phyloP scores from a whole-genome alignment of 2,888 invertebrate genomes.

The Megastigmus dorsalis region DNA sequence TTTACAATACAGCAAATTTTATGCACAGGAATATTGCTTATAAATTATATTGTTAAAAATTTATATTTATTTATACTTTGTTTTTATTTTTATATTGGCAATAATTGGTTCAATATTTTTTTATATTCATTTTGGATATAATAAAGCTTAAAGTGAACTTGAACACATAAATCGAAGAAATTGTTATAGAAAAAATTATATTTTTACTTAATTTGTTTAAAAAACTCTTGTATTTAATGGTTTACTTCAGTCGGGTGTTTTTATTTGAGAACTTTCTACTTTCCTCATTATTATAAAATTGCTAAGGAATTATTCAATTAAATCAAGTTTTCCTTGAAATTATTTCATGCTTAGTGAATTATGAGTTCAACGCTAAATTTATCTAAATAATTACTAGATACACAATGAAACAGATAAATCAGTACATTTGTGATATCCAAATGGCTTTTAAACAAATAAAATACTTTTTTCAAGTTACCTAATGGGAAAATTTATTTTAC shows the following conservation, averaged over 20 bases:
- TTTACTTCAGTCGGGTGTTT: too few species aligned
- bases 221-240: too few species aligned
- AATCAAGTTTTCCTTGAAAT: constrained; percentile 2
- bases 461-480: background rate
- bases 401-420: background rate
- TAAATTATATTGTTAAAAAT: too few species aligned
- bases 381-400: too few species aligned
- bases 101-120: background rate
- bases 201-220: background rate
- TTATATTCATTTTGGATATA: background rate
- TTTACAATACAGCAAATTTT: too few species aligned
- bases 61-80: too few species aligned
- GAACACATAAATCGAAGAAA: background rate
- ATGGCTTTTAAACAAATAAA: too few species aligned
- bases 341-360: constrained; percentile 26
- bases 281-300: constrained; percentile 36
- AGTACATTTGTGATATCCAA: background rate
- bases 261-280: constrained; percentile 37
- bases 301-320: constrained; percentile 24
- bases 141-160: background rate
- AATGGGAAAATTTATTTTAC: background rate
- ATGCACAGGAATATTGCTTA: too few species aligned
- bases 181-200: background rate
- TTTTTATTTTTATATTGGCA: background rate
- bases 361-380: constrained; percentile 6